Base-by-base conservation (phyloP, 2,888 invertebrate species). In the Lycophotia porphyrea region DNA sequence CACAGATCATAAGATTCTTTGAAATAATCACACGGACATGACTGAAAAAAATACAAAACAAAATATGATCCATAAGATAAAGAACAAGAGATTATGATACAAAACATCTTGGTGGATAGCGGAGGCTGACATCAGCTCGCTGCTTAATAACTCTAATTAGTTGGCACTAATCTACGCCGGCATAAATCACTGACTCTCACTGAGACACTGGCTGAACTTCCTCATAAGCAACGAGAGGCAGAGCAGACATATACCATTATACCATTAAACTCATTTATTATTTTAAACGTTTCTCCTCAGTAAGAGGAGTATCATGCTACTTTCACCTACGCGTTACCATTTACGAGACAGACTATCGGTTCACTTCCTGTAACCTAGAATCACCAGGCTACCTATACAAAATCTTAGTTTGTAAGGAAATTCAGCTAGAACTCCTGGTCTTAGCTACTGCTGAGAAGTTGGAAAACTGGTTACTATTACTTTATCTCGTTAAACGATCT, bases 101-200 rank as follows among this genome's bases (percentile, higher is more conserved):
- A 44, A 75, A 18, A 49, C 4, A 64, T 64, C 21, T 64, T 1
- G 27, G 13, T n/a, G 24, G 36, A 49, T 18, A 24, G 39, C 31
- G 34, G 13, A 18, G 31, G 49, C 76, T 63, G 74, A 31, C 47
- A 36, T 65, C 76, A 70, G 71, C 67, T 47, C 64, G 66, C 66
- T 55, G 69, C 66, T 70, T 84, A 76, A 76, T 85, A 79, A 71
- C 70, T 77, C 42, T 82, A 67, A 85, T 85, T 82, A 68, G 72
- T 80, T 72, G 27, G 27, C 67, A 64, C 70, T 80, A 63, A 85
- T 82, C 74, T 71, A 39, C 77, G 42, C 61, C 49, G 27, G 39
- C 44, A 77, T 84, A 69, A 39, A 65, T 79, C 85, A 84, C 63
- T 31, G 42, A n/a, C 47, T 36, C 52, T 27, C 63, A n/a, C 63